A percentile compares a stretch with the other conserved stretches of the same genome.
These are phyloP conservation scores for Megaleporinus macrocephalus DNA, from an alignment of 2,113 vertebrate genomes.

Conservation along the genomic window DNA sequence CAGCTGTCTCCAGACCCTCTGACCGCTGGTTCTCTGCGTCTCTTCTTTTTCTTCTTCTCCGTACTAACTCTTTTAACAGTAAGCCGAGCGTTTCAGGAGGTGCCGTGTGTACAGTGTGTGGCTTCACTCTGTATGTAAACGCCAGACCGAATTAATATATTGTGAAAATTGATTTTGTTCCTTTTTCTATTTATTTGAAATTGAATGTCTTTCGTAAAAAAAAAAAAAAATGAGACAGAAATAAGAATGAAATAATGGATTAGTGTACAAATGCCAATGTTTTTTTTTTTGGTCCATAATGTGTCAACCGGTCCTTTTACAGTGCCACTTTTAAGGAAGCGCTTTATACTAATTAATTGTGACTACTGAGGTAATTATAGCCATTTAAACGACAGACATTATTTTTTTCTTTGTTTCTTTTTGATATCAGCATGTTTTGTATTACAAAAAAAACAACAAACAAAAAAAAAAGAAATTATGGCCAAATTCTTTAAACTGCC, in stretches of 20 bases:
- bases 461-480: neutral
- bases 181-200: conserved; percentile 57
- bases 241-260: conserved; percentile 8
- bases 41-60: conserved; percentile 22
- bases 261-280: conserved; percentile 32
- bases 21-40: conserved; percentile 8
- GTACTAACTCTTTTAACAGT: neutral
- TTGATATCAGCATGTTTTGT: conserved; percentile 51
- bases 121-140: conserved; percentile 32
- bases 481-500: conserved; percentile 23
- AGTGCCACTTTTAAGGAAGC: conserved; percentile 50
- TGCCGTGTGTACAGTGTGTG: conserved; percentile 35
- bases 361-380: conserved; percentile 42
- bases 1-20: conserved; percentile 32
- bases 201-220: conserved; percentile 51
- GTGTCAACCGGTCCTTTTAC: conserved; percentile 42
- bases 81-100: conserved; percentile 20
- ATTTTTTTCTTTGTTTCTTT: conserved; percentile 56
- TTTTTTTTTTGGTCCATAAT: conserved; percentile 30
- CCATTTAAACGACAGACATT: conserved; percentile 31
- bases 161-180: conserved; percentile 46
- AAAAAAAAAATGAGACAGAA: too few species aligned
- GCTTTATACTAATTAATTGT: conserved; percentile 43
- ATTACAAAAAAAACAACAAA: too few species aligned
- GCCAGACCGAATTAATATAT: conserved; percentile 52